Evolutionary conservation across 2,797 vertebrate genomes (phyloP).

Genomic region (Diceros bicornis): DNA sequence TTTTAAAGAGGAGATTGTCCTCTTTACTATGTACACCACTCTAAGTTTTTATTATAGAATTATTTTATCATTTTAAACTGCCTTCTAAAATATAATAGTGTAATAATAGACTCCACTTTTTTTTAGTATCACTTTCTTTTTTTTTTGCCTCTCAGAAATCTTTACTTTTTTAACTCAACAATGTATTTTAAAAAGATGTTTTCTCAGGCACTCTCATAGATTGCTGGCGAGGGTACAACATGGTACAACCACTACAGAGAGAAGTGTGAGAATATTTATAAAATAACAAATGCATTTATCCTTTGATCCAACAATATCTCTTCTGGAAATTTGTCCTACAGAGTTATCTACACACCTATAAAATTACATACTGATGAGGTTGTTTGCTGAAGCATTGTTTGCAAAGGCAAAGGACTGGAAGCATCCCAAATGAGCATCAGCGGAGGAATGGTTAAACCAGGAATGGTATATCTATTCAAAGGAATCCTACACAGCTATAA

Average conservation of each 20-base stretch:
- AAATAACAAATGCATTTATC: neutral
- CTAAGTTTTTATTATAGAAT: neutral
- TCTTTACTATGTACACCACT: neutral
- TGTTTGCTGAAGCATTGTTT: neutral
- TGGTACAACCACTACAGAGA: neutral
- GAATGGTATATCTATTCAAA: neutral
- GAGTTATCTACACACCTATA: neutral
- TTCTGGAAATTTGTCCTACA: neutral
- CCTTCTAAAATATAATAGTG: neutral
- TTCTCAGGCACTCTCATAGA: neutral
- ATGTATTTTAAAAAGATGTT: slow-evolving; percentile 8
- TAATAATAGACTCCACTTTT: neutral
- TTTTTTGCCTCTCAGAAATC: neutral
- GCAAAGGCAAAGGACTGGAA: slow-evolving; percentile 43
- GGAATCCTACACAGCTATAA: neutral
- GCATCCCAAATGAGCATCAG: neutral
- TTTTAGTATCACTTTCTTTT: neutral
- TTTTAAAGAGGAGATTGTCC: neutral
- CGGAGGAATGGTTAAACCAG: neutral
- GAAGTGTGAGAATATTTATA: neutral
- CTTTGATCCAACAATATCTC: neutral
- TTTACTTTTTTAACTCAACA: neutral
- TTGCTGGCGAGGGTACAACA: neutral
- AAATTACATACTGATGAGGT: neutral
- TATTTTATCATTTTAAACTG: neutral